Conservation (phyloP, 2,797 vertebrate genomes). For the Myotis planiceps region DNA sequence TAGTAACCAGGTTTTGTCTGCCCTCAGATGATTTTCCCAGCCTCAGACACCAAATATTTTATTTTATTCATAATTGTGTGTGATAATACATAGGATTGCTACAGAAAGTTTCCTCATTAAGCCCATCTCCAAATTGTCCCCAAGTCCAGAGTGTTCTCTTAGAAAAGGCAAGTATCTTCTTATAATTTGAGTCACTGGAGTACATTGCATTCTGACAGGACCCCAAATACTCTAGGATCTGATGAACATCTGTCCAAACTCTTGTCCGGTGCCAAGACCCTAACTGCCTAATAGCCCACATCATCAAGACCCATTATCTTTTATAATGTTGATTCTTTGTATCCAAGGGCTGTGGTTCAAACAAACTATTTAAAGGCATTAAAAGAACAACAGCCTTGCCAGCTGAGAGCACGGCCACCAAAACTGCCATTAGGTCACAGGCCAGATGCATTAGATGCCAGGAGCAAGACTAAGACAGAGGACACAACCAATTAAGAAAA, state of each 20-base stretch:
- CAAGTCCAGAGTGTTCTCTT: conserved; percentile 2
- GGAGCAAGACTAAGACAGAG: background rate
- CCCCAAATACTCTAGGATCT: conserved; percentile 50
- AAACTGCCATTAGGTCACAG: conserved; percentile 60
- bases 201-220: conserved; percentile 47
- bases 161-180: conserved; percentile 28
- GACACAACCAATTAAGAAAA: conserved; percentile 20
- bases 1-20: background rate
- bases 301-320: conserved; percentile 68
- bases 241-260: conserved; percentile 68
- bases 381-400: conserved; percentile 69
- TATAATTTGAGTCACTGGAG: conserved; percentile 24
- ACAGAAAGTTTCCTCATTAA: conserved; percentile 59
- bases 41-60: background rate
- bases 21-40: conserved; percentile 24
- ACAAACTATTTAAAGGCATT: conserved; percentile 69
- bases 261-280: conserved; percentile 57
- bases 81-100: background rate
- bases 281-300: conserved; percentile 70
- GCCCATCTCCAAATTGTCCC: conserved; percentile 30
- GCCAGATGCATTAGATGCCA: conserved; percentile 53
- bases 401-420: conserved; percentile 57
- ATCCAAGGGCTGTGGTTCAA: conserved; percentile 70
- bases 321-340: conserved; percentile 69
- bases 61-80: background rate